A percentile compares a stretch with the other conserved stretches of the same genome.
These are phyloP conservation scores for Lycia hirtaria DNA, from an alignment of 2,888 invertebrate species.

Conservation along the genomic window DNA sequence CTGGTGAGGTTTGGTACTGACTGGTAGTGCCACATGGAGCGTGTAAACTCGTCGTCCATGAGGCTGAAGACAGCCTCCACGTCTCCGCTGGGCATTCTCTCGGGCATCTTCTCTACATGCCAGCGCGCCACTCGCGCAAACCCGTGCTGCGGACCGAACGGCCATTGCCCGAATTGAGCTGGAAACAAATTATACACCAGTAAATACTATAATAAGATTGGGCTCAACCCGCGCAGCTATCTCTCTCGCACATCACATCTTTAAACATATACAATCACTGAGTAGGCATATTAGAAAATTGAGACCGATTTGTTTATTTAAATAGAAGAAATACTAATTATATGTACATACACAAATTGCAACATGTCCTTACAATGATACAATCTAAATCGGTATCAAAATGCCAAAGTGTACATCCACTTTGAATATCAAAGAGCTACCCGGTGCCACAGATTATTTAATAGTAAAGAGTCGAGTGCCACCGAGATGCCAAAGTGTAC, in stretches of 20 bases:
- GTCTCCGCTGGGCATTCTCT: constrained; percentile 94
- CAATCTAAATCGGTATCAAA: too few relatives aligned
- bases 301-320: too few relatives aligned
- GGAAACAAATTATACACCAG: constrained; percentile 49
- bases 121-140: constrained; percentile 97
- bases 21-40: constrained; percentile 97
- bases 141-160: constrained; percentile 97
- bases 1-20: constrained; percentile 84
- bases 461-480: neutral
- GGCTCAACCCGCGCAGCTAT: too few relatives aligned
- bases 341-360: too few relatives aligned
- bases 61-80: constrained; percentile 96
- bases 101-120: constrained; percentile 95
- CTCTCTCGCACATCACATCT: too few relatives aligned
- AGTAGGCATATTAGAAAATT: too few relatives aligned
- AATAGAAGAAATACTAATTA: neutral
- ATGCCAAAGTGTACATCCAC: too few relatives aligned
- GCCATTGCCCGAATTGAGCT: constrained; percentile 99
- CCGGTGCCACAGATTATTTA: too few relatives aligned
- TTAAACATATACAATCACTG: too few relatives aligned
- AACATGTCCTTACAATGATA: too few relatives aligned
- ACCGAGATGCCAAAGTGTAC: neutral
- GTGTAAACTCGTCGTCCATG: constrained; percentile 96
- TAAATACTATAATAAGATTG: too few relatives aligned
- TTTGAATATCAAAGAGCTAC: too few relatives aligned